These are phyloP conservation scores for Solenodon paradoxus DNA, from an alignment of 2,113 vertebrate species.

Conservation along the genomic window DNA sequence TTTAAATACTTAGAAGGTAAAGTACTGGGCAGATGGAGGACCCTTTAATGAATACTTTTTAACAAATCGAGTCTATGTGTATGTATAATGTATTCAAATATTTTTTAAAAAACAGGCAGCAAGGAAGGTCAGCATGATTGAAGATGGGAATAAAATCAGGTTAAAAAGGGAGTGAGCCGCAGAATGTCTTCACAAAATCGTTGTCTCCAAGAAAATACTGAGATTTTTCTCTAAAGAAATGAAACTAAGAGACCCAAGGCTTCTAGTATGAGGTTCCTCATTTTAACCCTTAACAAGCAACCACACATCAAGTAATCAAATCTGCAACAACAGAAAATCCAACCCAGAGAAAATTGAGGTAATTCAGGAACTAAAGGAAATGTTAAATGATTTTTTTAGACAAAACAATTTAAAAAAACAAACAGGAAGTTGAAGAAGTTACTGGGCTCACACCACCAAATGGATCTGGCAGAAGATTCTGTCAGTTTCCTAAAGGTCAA, in stretches of 20 bases:
- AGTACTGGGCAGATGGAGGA: neutral
- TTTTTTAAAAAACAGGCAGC: neutral
- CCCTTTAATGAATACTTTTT: neutral
- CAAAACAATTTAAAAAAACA: neutral
- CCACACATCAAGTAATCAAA: neutral
- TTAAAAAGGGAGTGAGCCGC: neutral
- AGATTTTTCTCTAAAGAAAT: neutral
- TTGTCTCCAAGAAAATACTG: neutral
- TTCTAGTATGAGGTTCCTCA: neutral
- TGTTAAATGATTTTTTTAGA: neutral
- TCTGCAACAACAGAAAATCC: neutral
- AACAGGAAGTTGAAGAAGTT: neutral
- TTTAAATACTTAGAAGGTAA: neutral
- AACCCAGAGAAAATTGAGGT: neutral
- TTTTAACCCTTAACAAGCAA: neutral
- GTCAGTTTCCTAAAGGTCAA: neutral
- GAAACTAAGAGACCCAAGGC: neutral
- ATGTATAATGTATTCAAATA: neutral
- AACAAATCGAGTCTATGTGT: neutral
- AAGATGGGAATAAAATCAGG: neutral
- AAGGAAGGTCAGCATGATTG: neutral
- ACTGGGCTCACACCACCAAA: neutral
- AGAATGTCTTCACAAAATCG: neutral
- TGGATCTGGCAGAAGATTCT: neutral
- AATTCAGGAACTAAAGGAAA: neutral